Conservation (phyloP, 1,140 invertebrate species). For the Nomia melanderi region DNA sequence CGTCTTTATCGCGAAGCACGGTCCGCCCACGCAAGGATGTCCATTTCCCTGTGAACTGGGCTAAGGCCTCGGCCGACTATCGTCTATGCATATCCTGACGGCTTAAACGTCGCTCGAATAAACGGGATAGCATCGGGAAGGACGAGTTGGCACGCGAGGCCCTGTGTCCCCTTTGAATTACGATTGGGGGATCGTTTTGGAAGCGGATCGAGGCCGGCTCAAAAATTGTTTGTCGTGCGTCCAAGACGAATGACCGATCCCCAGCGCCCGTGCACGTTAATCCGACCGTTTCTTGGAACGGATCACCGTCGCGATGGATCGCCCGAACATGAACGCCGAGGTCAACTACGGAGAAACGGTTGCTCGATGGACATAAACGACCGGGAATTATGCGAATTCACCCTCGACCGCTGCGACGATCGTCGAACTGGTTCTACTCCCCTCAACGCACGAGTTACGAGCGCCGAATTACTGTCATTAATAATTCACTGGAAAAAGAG, state of each 20-base stretch:
- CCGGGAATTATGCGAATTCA: neutral
- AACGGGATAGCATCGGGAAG: constrained; percentile 42
- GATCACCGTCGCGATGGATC: too few species aligned
- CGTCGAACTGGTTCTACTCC: neutral
- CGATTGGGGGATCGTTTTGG: constrained; percentile 3
- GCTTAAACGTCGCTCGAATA: constrained; percentile 50
- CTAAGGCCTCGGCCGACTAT: constrained; percentile 34
- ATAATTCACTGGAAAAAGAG: too few species aligned
- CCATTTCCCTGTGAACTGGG: constrained; percentile 34
- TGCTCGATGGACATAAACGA: neutral
- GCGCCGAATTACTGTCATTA: too few species aligned
- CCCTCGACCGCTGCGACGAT: neutral
- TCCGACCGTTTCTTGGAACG: neutral
- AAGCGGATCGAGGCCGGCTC: constrained; percentile 11
- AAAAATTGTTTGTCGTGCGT: constrained; percentile 36
- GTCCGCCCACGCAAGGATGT: neutral
- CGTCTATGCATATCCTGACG: constrained; percentile 2
- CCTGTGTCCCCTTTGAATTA: constrained; percentile 40
- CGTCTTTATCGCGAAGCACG: neutral
- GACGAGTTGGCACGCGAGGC: constrained; percentile 53
- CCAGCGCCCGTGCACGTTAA: too few species aligned
- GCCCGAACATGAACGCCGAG: neutral
- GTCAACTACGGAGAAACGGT: neutral
- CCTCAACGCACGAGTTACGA: neutral
- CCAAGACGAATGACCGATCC: neutral